These are phyloP conservation scores for Cyanoderma ruficeps DNA, from an alignment of 2,113 vertebrate species.

Conservation along the genomic window DNA sequence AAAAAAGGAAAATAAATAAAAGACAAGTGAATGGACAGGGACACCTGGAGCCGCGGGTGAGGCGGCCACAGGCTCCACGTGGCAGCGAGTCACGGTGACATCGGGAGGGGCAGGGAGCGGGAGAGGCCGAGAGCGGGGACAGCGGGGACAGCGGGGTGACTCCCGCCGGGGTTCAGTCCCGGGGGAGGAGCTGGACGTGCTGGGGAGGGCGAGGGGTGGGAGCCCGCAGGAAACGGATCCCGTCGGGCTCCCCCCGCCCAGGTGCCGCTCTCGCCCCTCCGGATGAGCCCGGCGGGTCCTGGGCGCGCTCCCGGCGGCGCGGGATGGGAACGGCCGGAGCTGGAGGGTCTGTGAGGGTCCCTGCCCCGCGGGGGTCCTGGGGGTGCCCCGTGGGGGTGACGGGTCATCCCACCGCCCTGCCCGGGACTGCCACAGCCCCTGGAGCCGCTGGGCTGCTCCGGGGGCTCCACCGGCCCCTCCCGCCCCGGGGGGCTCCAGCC, in stretches of 20 bases:
- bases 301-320: neutral
- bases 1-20: neutral
- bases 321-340: neutral
- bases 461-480: neutral
- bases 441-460: neutral
- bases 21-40: accelerated
- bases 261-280: neutral
- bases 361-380: neutral
- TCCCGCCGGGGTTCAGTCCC: neutral
- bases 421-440: neutral
- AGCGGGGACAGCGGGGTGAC: neutral
- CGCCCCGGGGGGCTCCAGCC: neutral
- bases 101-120: neutral
- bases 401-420: neutral
- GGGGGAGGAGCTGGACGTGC: accelerated
- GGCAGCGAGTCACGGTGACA: neutral
- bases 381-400: neutral
- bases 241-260: neutral
- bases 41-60: accelerated
- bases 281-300: neutral
- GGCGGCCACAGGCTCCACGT: neutral
- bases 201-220: too few species aligned
- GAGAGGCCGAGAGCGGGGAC: neutral
- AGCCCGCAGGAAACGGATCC: too few species aligned
- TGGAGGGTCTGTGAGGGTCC: neutral